These are phyloP conservation scores for Cerastis leucographa DNA, from an alignment of 2,888 invertebrate genomes.

Conservation along the genomic window DNA sequence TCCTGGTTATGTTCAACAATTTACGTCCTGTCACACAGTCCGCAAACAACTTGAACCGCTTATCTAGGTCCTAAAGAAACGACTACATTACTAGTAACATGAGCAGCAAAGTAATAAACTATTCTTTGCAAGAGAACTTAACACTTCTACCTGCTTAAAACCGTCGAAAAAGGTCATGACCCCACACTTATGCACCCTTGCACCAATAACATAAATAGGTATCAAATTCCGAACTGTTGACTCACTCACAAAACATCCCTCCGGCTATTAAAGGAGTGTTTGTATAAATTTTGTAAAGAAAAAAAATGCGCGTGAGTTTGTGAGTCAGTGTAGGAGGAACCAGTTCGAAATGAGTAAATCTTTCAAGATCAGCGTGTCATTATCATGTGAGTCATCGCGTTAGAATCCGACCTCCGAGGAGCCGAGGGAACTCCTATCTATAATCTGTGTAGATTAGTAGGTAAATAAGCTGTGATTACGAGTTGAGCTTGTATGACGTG, in stretches of 20 bases:
- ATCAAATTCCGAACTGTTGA: conserved; percentile 66
- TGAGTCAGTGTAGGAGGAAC: conserved; percentile 71
- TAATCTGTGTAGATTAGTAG: conserved; percentile 64
- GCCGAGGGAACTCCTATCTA: conserved; percentile 76
- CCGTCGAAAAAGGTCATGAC: conserved; percentile 61
- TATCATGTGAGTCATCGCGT: conserved; percentile 78
- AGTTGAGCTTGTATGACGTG: background rate
- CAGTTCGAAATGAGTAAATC: conserved; percentile 72
- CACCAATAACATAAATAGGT: conserved; percentile 59
- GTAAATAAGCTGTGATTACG: conserved; percentile 52
- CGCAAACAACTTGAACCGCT: too few relatives aligned
- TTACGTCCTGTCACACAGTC: background rate
- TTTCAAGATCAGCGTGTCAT: conserved; percentile 75
- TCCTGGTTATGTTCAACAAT: background rate
- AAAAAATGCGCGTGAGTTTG: conserved; percentile 76
- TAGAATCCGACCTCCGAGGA: conserved; percentile 78
- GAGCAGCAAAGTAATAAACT: background rate
- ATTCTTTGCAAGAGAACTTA: background rate
- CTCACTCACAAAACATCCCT: conserved; percentile 64
- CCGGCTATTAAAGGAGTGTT: conserved; percentile 57
- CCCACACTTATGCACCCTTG: conserved; percentile 60
- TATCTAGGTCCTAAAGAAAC: background rate
- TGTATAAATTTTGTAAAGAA: conserved; percentile 46
- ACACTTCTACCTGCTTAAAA: conserved; percentile 21
- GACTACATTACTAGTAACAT: background rate